These are phyloP conservation scores for Dione juno DNA, from an alignment of 2,888 invertebrate genomes.

Conservation along the genomic window DNA sequence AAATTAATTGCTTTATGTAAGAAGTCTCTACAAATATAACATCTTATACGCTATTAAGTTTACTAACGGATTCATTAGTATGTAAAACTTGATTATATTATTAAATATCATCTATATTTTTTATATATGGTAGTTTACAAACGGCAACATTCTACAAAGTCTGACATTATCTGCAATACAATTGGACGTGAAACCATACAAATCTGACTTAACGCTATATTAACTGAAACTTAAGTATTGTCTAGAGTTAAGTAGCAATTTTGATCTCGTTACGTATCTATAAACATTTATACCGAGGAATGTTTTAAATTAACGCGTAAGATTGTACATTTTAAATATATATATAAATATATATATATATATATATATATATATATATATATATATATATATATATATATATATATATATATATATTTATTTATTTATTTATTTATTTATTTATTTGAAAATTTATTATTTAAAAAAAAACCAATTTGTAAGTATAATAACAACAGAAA, in stretches of 20 bases:
- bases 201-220: conserved; percentile 9
- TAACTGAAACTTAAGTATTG: conserved; percentile 8
- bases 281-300: not conserved
- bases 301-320: not conserved
- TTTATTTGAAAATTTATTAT: too few species aligned
- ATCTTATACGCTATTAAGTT: not conserved
- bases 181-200: conserved; percentile 19
- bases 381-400: too few species aligned
- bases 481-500: too few species aligned
- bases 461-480: too few species aligned
- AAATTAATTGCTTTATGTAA: not conserved
- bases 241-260: conserved; percentile 11
- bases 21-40: not conserved
- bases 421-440: too few species aligned
- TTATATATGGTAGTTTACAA: not conserved
- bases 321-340: not conserved
- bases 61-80: too few species aligned
- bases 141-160: conserved; percentile 11
- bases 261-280: conserved; percentile 4
- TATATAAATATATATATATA: not conserved
- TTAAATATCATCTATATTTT: too few species aligned
- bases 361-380: too few species aligned
- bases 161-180: conserved; percentile 4
- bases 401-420: too few species aligned
- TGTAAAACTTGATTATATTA: too few species aligned